Evolutionary conservation across 2,888 invertebrate species (phyloP), one percentile per base, ranked within the genome.

Genomic region (Alentia gelatinosa): DNA sequence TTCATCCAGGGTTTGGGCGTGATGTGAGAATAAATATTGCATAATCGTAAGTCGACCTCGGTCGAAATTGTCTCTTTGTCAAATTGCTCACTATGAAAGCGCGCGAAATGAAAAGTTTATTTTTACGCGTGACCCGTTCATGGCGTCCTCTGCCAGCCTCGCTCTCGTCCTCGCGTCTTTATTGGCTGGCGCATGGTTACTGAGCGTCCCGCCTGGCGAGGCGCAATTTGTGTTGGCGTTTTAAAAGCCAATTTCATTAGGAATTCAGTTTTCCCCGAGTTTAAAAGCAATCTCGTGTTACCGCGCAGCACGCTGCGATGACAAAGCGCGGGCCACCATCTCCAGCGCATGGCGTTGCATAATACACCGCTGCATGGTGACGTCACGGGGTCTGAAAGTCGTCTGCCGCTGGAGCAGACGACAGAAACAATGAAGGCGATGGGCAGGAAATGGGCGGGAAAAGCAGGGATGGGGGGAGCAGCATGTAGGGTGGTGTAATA

Each of bases 211-310:
- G n/a, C 23, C 56, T 56, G 19, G 5, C 56, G 23, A 56, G n/a
- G 9, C 56, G 56, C 56, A 68, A 68, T 68, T 68, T 30, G 12
- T 26, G 68, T 26, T 68, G 68, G 68, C 68, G 30, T 68, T 68
- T 68, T 68, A 68, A 68, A 68, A 68, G 68, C 68, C 68, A 68
- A 68, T 79, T 39, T 79, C 79, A 39, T 79, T 79, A 79, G 79
- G 79, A 37, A 79, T 79, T 79, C 79, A 79, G 37, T 79, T 79
- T 79, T 79, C 37, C 79, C 15, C 39, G 15, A 35, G 79, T 79
- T 79, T 79, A 79, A 79, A 79, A 79, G 79, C 79, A 35, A 79
- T 79, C 79, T 79, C 79, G 79, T 79, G 79, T 79, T 79, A 37
- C 79, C 37, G 68, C 30, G 68, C 1, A 30, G 68, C 68, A 68